Evolutionary conservation across 2,888 invertebrate species (phyloP).

Genomic region (Trypoxylon attenuatum): DNA sequence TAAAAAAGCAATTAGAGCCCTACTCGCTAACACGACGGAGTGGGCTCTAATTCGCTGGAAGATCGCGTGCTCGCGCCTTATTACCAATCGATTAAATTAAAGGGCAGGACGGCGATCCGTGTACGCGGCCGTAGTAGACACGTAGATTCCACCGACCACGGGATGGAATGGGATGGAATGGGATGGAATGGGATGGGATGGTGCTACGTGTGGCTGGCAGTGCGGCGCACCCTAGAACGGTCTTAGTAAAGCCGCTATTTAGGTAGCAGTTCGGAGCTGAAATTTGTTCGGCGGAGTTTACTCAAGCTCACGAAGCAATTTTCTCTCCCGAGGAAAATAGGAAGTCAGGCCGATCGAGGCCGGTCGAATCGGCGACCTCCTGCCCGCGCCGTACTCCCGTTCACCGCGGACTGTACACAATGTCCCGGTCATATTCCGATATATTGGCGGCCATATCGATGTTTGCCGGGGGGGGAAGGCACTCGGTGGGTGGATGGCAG

Average conservation of each 20-base stretch:
- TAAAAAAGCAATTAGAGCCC: background rate
- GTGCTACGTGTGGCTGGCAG: conserved; percentile 9
- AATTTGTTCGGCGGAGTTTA: conserved; percentile 13
- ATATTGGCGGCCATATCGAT: conserved; percentile 66
- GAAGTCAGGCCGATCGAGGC: conserved; percentile 17
- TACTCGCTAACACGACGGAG: background rate
- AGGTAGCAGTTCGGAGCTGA: conserved; percentile 14
- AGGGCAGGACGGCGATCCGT: background rate
- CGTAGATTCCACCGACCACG: background rate
- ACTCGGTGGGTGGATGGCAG: conserved; percentile 44
- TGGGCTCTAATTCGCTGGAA: conserved; percentile 6
- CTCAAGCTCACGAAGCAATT: conserved; percentile 23
- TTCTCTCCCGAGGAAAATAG: conserved; percentile 8
- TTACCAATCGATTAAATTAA: conserved; percentile 23
- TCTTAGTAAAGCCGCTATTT: conserved; percentile 26
- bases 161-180: conserved; percentile 7
- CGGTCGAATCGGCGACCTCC: background rate
- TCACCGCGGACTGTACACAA: conserved; percentile 50
- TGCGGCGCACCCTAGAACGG: background rate
- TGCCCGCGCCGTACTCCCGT: background rate
- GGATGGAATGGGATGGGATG: too few species aligned
- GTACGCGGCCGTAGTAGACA: background rate
- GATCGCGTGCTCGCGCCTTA: conserved; percentile 21
- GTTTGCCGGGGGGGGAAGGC: conserved; percentile 53
- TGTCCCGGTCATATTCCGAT: conserved; percentile 64